phyloP scores from a whole-genome alignment of 2,113 vertebrate species.

The Megaceryle maxima region DNA sequence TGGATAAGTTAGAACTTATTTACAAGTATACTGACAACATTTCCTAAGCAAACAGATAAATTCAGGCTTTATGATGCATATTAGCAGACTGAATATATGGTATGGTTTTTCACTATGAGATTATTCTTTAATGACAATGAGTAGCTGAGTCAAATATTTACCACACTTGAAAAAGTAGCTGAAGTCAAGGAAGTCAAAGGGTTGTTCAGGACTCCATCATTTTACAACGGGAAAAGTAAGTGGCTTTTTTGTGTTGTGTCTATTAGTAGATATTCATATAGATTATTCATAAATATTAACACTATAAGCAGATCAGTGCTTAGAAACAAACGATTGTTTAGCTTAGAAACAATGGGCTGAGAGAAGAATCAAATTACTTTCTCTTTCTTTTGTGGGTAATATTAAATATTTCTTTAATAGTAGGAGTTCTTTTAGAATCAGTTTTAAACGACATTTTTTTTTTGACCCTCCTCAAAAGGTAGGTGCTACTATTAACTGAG shows the following conservation, averaged over 20 bases:
- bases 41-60: neutral
- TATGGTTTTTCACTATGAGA: neutral
- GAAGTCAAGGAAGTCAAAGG: neutral
- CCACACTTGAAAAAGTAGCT: neutral
- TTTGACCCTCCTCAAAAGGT: neutral
- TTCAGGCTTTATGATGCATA: neutral
- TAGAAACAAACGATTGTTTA: neutral
- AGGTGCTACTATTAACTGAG: constrained; percentile 18
- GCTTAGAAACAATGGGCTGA: neutral
- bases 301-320: neutral
- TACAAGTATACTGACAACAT: neutral
- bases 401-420: neutral
- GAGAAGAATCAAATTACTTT: neutral
- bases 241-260: neutral
- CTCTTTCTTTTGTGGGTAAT: neutral
- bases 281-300: neutral
- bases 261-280: neutral
- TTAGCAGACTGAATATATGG: neutral
- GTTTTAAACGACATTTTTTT: neutral
- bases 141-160: neutral
- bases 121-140: neutral
- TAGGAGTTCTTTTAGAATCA: neutral
- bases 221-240: neutral
- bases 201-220: neutral
- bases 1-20: neutral